Conservation (phyloP, 2,888 invertebrate species). For the Notocelia uddmanniana region DNA sequence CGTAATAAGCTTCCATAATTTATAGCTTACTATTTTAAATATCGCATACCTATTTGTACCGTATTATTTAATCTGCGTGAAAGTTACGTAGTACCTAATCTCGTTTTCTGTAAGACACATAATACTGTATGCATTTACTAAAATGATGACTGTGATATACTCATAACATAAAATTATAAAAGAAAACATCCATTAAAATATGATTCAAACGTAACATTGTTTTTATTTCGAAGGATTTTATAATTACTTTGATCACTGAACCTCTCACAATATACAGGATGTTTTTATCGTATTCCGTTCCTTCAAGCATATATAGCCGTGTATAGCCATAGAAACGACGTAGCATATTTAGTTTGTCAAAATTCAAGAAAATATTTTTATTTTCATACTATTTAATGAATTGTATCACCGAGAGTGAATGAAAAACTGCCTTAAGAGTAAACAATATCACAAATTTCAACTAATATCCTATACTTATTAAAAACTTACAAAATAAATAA, state of each 20-base stretch:
- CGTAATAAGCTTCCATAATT: neutral
- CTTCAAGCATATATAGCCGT: too few relatives aligned
- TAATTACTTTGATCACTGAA: neutral
- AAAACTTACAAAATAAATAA: too few relatives aligned
- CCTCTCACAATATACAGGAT: too few relatives aligned
- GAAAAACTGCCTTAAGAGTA: too few relatives aligned
- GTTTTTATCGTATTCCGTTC: too few relatives aligned
- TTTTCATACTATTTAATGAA: too few relatives aligned
- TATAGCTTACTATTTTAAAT: neutral
- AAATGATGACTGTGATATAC: slow-evolving; percentile 86
- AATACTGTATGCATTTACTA: slow-evolving; percentile 79
- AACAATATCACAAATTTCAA: too few relatives aligned
- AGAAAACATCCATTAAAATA: slow-evolving; percentile 73
- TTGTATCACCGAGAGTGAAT: too few relatives aligned
- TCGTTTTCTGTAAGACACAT: slow-evolving; percentile 44
- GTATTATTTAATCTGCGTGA: slow-evolving; percentile 24
- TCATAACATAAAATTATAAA: slow-evolving; percentile 74
- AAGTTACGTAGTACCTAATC: slow-evolving; percentile 43
- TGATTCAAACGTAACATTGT: slow-evolving; percentile 51
- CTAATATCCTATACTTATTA: too few relatives aligned
- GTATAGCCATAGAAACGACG: too few relatives aligned
- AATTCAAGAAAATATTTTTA: too few relatives aligned
- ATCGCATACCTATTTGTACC: neutral
- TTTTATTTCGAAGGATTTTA: slow-evolving; percentile 4
- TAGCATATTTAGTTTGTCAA: too few relatives aligned